Evolutionary conservation across 35 echinoderm and acorn worm species (phyloP), one percentile per base, ranked within the genome.

Genomic region (Stichopus chloronotus): DNA sequence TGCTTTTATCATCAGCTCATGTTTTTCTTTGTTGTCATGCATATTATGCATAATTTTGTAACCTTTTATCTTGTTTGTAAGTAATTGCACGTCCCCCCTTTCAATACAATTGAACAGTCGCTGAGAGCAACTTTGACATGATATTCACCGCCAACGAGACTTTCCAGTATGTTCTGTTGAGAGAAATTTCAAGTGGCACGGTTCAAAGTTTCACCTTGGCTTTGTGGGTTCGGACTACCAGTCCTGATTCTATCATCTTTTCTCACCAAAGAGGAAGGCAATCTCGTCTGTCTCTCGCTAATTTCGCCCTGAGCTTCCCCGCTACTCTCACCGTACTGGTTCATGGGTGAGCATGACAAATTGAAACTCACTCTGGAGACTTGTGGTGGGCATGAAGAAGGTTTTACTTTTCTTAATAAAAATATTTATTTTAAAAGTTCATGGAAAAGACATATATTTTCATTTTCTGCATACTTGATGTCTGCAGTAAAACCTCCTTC

Each of bases 51-150:
- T 43, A 43, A 43, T 43, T 43, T 43, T 43, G 30, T 43, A 43
- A 43, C 30, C 30, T 43, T 43, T 43, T 0, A 43, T 43, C 30
- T 65, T 65, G 61, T 11, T 65, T 16, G 0, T 63, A 65, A 65
- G 61, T 65, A 4, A 65, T 14, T 14, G 11, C 9, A 65, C 9
- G 7, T 88, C 13, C 61, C 76, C 5, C 56, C 54, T 76, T 72
- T 72, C 12, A 76, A 55, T 91, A 10, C 17, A 77, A 55, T 77
- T 22, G 30, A 43, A 43, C 30, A 91, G 88, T 78, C 25, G 72
- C 72, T 17, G 65, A 91, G 65, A 91, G 88, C 76, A 91, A 91
- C 88, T 91, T 91, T 91, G 88, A 91, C 88, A 91, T 91, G 88
- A 25, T 91, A 43, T 91, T 91, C 72, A 91, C 88, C 12, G 88